Base-by-base conservation (phyloP, 2,888 invertebrate species). In the Dryobotodes eremita region DNA sequence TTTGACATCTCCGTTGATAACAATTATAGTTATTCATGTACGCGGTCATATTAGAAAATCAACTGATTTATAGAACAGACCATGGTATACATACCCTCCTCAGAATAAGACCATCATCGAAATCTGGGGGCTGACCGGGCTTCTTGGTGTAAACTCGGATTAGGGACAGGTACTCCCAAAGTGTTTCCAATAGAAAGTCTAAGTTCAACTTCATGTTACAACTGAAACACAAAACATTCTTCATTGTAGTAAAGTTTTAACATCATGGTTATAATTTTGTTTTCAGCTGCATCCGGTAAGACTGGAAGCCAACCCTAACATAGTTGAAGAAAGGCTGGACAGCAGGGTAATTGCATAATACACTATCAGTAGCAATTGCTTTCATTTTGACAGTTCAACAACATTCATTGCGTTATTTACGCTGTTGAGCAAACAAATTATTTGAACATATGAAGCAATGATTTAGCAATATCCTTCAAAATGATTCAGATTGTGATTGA, bases 171-270 rank as follows among this genome's bases (percentile, higher is more conserved):
- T 98, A 98, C 92, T 99, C 99, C 99, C 99, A 99, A 48, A 99
- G 96, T 2, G 97, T 98, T 92, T 99, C 99, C 92, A 99, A 95
- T 86, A 99, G 97, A 94, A 98, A 99, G 95, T 99, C 99, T 93
- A 99, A 97, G 96, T 99, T 99, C 74, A 99, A 97, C 94, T 99
- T 99, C 99, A 99, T 99, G 95, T 99, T 99, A 97, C 99, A 99
- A 96, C 99, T 99, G 95, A 72, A 97, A 97, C 65, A 50, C 42
- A 80, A 78, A 46, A 50, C 2, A 59, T 31, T 62, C 7, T 10
- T 50, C 31, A 50, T 42, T 42, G 26, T 31, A 46, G 0, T 26
- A 75, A 23, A 46, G 17, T 53, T 50, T 53, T 53, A 23, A 31
- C 10, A 69, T 15, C 50, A 50, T 20, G 4, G 4, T 20, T 42